These are phyloP conservation scores for Odontomyia ornata DNA, from an alignment of 2,888 invertebrate species.

Conservation along the genomic window DNA sequence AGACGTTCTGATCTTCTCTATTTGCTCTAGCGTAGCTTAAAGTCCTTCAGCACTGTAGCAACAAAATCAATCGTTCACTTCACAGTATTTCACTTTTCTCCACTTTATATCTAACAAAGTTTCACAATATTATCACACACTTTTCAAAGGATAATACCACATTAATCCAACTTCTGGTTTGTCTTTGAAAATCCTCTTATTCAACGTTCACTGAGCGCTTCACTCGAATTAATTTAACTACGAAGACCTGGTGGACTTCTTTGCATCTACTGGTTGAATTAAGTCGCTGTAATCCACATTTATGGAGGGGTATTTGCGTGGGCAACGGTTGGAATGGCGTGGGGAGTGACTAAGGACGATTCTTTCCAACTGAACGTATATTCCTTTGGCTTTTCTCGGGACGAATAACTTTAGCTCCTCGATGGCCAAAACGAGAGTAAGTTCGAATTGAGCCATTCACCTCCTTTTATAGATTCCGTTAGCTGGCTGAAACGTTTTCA, in stretches of 20 bases:
- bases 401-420: constrained; percentile 43
- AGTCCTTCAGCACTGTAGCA: not conserved
- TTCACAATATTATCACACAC: not conserved
- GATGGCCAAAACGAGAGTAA: constrained; percentile 52
- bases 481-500: constrained; percentile 46
- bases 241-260: not conserved
- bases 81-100: not conserved
- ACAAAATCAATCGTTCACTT: not conserved
- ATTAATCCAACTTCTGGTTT: not conserved
- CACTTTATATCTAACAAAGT: not conserved
- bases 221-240: not conserved
- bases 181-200: not conserved
- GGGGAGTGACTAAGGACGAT: constrained; percentile 14
- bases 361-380: constrained; percentile 8
- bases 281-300: not conserved
- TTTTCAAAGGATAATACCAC: not conserved
- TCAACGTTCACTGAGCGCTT: not conserved
- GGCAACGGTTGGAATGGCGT: not conserved
- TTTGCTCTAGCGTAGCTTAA: not conserved
- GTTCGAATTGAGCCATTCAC: constrained; percentile 50
- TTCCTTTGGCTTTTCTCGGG: not conserved
- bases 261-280: constrained; percentile 5
- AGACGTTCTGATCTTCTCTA: not conserved
- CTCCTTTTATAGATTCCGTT: constrained; percentile 53
- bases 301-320: constrained; percentile 13